Percentiles rank a stretch among this genome's conserved stretches.
Conservation (phyloP, 2,888 invertebrate genomes). For the Drosophila tripunctata region DNA sequence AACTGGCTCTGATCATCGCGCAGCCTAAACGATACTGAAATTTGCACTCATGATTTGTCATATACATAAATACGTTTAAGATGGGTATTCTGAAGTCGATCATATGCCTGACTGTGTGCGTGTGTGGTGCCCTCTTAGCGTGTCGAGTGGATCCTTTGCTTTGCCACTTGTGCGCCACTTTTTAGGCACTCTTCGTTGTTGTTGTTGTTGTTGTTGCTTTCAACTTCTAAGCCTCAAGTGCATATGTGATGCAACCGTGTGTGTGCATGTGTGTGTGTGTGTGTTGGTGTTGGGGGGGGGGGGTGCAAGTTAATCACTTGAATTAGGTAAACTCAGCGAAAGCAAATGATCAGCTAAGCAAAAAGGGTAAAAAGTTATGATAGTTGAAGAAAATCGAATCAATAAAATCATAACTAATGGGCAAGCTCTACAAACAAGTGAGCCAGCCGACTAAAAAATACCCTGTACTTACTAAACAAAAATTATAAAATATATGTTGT, state of each 20-base stretch:
- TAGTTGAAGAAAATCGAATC: too few species aligned
- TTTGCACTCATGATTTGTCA: too few species aligned
- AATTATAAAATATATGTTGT: too few species aligned
- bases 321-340: constrained; percentile 7
- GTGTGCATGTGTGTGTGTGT: constrained; percentile 10
- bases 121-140: constrained; percentile 32
- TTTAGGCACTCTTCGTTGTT: constrained; percentile 33
- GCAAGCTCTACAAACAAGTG: too few species aligned
- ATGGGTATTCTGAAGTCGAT: neutral
- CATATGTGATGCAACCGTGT: constrained; percentile 17
- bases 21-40: too few species aligned
- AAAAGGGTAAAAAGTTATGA: too few species aligned
- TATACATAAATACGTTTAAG: too few species aligned
- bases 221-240: constrained; percentile 29
- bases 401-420: too few species aligned
- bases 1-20: too few species aligned
- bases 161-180: constrained; percentile 50
- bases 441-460: too few species aligned
- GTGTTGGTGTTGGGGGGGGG: neutral
- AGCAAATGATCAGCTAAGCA: neutral
- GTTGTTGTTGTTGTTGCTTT: constrained; percentile 13
- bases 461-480: too few species aligned
- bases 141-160: constrained; percentile 59
- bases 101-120: constrained; percentile 10
- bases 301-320: constrained; percentile 10